phyloP scores from a whole-genome alignment of 2,888 invertebrate species.

The Argynnis bischoffii region DNA sequence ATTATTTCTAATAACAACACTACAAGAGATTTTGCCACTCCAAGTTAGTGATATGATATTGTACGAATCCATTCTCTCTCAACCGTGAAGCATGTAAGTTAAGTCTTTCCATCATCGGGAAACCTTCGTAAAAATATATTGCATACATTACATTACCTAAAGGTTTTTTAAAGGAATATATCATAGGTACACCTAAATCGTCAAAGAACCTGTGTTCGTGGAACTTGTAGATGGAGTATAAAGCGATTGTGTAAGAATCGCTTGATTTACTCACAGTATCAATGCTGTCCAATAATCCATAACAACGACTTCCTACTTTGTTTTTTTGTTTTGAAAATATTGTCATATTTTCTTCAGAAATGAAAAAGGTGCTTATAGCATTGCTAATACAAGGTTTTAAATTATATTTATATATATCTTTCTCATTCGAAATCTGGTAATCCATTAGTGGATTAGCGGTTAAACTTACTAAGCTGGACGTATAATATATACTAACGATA shows the following conservation, averaged over 20 bases:
- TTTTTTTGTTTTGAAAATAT: slow-evolving; percentile 19
- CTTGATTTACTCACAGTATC: slow-evolving; percentile 47
- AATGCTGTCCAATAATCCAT: slow-evolving; percentile 46
- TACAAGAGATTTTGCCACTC: slow-evolving; percentile 36
- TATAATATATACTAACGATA: slow-evolving; percentile 52
- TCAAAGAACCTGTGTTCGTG: slow-evolving; percentile 48
- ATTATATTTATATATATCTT: slow-evolving; percentile 44
- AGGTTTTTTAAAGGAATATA: slow-evolving; percentile 45
- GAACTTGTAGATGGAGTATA: slow-evolving; percentile 49
- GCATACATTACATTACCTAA: slow-evolving; percentile 53
- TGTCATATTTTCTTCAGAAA: slow-evolving; percentile 22
- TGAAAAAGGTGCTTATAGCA: slow-evolving; percentile 37
- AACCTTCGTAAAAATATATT: slow-evolving; percentile 61
- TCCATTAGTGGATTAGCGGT: slow-evolving; percentile 47
- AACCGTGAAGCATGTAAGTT: slow-evolving; percentile 46
- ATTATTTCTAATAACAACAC: slow-evolving; percentile 44
- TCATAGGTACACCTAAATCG: slow-evolving; percentile 42
- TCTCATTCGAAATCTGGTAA: slow-evolving; percentile 52
- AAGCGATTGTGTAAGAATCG: slow-evolving; percentile 48
- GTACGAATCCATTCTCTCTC: slow-evolving; percentile 54
- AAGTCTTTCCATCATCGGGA: slow-evolving; percentile 50
- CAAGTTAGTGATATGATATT: slow-evolving; percentile 29
- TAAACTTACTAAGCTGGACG: slow-evolving; percentile 52
- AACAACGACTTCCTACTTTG: slow-evolving; percentile 38
- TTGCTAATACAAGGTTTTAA: slow-evolving; percentile 55